Evolutionary conservation across 2,113 vertebrate genomes (phyloP).

Genomic region (Suncus etruscus): DNA sequence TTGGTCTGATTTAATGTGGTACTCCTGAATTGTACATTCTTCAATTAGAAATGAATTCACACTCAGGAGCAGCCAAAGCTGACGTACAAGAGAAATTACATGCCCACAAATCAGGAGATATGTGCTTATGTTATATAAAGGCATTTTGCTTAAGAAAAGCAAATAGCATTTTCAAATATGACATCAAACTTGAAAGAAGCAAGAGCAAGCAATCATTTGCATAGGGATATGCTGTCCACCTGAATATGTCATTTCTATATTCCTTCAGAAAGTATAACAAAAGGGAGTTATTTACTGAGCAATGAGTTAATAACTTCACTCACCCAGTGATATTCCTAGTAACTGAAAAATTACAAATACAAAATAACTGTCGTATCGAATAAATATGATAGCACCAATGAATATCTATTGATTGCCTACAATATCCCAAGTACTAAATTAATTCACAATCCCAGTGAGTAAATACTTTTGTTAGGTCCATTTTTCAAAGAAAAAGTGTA

Average conservation of each 20-base stretch:
- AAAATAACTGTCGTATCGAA: not conserved
- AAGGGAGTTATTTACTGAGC: not conserved
- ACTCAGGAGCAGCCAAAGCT: not conserved
- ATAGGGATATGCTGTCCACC: not conserved
- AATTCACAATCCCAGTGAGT: not conserved
- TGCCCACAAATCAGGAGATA: not conserved
- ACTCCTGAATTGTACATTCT: not conserved
- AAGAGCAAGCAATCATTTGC: not conserved
- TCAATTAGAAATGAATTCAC: not conserved
- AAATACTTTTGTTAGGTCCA: not conserved
- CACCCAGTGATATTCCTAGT: not conserved
- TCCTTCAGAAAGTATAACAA: not conserved
- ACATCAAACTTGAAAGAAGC: not conserved
- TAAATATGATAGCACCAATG: not conserved
- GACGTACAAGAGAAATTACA: not conserved
- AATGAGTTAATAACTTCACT: not conserved
- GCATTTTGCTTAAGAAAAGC: not conserved
- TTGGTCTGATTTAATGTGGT: not conserved
- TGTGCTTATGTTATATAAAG: not conserved
- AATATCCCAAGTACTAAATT: not conserved
- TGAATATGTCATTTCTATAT: not conserved
- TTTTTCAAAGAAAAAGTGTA: constrained; percentile 14
- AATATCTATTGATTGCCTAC: constrained; percentile 4
- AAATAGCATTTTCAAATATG: constrained; percentile 36
- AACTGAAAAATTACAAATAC: not conserved